These are phyloP conservation scores for Phrynocephalus vlangalii DNA, from an alignment of 2,797 vertebrate species.

Conservation along the genomic window DNA sequence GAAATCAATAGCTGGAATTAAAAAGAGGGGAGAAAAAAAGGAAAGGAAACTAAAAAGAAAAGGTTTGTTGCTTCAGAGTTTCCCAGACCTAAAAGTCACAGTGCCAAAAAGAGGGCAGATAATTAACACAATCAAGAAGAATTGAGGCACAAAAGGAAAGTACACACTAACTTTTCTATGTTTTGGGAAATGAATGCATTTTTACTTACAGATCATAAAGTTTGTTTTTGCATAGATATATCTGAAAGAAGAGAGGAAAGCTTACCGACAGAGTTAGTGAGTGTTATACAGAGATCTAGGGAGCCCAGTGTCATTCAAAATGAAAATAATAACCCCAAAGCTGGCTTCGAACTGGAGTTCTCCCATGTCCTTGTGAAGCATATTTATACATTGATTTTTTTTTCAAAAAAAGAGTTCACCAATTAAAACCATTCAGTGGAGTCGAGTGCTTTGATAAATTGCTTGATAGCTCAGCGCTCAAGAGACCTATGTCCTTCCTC, in stretches of 20 bases:
- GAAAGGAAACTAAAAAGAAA: conserved; percentile 48
- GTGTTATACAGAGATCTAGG: conserved; percentile 78
- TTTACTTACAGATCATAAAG: conserved; percentile 99
- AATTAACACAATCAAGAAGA: conserved; percentile 85
- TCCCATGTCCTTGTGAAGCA: conserved; percentile 73
- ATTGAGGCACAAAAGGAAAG: conserved; percentile 87
- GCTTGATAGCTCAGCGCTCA: conserved; percentile 76
- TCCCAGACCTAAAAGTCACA: conserved; percentile 87
- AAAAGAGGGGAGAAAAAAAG: conserved; percentile 51
- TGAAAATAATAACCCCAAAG: conserved; percentile 72
- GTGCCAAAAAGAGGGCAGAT: conserved; percentile 82
- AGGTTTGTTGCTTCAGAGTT: conserved; percentile 88
- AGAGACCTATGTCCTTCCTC: conserved; percentile 73
- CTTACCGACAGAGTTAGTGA: conserved; percentile 82
- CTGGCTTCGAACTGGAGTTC: conserved; percentile 74
- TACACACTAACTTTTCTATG: conserved; percentile 85
- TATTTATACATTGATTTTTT: conserved; percentile 75
- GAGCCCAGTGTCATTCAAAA: conserved; percentile 65
- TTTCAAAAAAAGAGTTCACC: conserved; percentile 74
- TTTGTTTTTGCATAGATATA: conserved; percentile 86
- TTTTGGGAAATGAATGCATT: conserved; percentile 98
- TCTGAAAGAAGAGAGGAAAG: conserved; percentile 88
- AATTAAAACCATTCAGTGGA: conserved; percentile 77
- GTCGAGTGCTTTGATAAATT: conserved; percentile 75
- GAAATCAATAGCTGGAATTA: conserved; percentile 83